Conservation (phyloP, 2,888 invertebrate species). For the Sarcophaga subvicina region DNA sequence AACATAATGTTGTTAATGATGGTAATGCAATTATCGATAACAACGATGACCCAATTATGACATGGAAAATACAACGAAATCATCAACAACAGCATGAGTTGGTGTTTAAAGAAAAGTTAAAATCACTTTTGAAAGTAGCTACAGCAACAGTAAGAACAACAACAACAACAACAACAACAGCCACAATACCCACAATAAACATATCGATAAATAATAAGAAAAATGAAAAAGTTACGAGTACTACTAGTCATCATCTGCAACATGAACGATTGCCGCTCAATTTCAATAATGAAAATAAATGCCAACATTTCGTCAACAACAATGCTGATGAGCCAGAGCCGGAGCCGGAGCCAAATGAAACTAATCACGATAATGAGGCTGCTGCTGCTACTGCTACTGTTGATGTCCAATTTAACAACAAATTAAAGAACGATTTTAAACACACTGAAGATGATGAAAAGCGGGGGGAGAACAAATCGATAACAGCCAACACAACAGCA, state of each 20-base stretch:
- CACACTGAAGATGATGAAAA: background rate
- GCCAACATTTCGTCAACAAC: constrained; percentile 11
- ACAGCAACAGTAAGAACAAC: constrained; percentile 3
- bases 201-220: constrained; percentile 3
- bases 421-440: background rate
- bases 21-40: background rate
- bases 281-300: constrained; percentile 54
- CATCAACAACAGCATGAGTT: background rate
- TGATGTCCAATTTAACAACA: background rate
- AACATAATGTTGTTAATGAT: background rate
- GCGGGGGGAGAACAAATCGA: background rate
- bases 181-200: background rate
- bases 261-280: constrained; percentile 29
- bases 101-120: constrained; percentile 5
- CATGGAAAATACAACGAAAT: background rate
- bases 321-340: background rate
- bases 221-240: constrained; percentile 34
- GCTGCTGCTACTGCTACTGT: background rate
- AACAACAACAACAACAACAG: background rate
- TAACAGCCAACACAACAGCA: constrained; percentile 22
- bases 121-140: constrained; percentile 33
- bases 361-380: constrained; percentile 11
- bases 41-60: constrained; percentile 56
- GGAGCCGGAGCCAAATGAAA: constrained; percentile 18
- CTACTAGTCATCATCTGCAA: constrained; percentile 20